Base-by-base conservation (phyloP, 2,888 invertebrate genomes). In the Amblyjoppa proteus region DNA sequence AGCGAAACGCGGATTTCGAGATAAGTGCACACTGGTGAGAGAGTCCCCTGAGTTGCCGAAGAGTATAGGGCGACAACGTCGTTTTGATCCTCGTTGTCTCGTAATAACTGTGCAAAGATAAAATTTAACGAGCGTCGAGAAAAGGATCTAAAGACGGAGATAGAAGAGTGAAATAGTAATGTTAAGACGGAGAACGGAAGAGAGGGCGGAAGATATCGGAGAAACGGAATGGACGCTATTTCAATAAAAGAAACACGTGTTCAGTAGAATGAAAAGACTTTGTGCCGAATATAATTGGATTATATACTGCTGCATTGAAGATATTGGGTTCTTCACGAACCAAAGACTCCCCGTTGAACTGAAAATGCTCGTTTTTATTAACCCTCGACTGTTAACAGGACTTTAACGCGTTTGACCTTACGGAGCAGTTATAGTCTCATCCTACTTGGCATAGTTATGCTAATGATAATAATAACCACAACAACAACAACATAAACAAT, bases 1-100 rank as follows among this genome's bases (percentile, higher is more conserved):
- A 79, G 41, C 75, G 58, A 61, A 68, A 77, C 71, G 20, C n/a
- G 41, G 70, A 58, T 68, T 79, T 83, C 61, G 41, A 69, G 74
- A 56, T 16, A 61, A 76, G 53, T 68, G 68, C 20, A 77, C 68
- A 74, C 74, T 45, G n/a, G n/a, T 2, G 16, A 31, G 76, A 66
- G 64, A 49, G 58, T 75, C 20, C 16, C 64, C 3, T n/a, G 31
- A 49, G 45, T 34, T 31, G 34, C n/a, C 34, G 31, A 64, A 64
- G 31, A 11, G 16, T 31, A 31, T 31, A 5, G 31, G 45, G 20
- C 66, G 28, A 31, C 41, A 28, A 28, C 11, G 53, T 75, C 58
- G 69, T 69, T 49, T 51, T 69, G 68, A 75, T 69, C 69, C 68
- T 74, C 71, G 28, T 64, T 66, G 41, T 58, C 68, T 41, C 56